These are phyloP conservation scores for Lytechinus pictus DNA, from an alignment of 35 echinoderm and acorn worm genomes.

Conservation along the genomic window DNA sequence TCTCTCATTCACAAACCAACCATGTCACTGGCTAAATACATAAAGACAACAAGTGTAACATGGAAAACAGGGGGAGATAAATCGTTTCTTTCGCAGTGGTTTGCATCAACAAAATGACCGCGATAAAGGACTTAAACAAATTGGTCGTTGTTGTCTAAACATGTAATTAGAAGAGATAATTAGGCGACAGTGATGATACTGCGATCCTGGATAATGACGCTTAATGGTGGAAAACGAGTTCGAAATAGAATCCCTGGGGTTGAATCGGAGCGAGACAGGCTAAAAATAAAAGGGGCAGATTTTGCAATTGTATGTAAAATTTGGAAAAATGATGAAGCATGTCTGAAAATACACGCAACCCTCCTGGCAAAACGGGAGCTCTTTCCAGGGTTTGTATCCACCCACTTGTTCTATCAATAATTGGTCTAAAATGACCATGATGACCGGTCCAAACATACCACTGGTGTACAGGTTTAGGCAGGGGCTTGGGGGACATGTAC, in stretches of 20 bases:
- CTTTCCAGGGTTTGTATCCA: no score
- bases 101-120: slow-evolving; percentile 3
- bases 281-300: background rate
- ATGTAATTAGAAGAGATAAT: slow-evolving; percentile 1
- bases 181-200: background rate
- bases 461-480: no score
- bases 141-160: background rate
- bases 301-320: no score
- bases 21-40: background rate
- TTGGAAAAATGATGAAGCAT: no score
- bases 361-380: no score
- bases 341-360: no score
- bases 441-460: no score
- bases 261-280: background rate
- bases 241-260: background rate
- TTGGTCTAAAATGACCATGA: no score
- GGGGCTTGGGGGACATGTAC: no score
- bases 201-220: background rate
- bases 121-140: background rate
- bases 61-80: background rate
- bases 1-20: background rate
- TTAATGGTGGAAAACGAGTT: background rate
- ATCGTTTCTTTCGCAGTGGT: background rate
- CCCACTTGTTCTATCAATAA: no score
- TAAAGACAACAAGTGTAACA: background rate